Percentiles rank a stretch among this genome's conserved stretches.
Conservation (phyloP, 2,113 vertebrate species). For the Eubucco bourcierii region DNA sequence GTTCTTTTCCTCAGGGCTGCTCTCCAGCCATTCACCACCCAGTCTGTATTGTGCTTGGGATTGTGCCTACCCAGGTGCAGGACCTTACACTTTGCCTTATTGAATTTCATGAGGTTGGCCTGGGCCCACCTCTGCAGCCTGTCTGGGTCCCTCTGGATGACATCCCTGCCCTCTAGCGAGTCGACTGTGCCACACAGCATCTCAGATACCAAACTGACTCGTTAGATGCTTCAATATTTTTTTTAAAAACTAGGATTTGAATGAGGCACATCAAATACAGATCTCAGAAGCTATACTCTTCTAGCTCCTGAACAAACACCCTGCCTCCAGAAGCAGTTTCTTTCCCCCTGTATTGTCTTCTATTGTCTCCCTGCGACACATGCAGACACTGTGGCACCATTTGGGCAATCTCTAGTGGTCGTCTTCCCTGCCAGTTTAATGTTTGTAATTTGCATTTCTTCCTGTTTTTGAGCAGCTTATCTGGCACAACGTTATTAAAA, state of each 20-base stretch:
- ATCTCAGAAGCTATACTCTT: neutral
- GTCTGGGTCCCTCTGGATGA: too few species aligned
- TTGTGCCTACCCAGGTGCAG: too few species aligned
- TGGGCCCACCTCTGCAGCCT: too few species aligned
- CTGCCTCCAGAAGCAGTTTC: neutral
- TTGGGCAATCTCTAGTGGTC: neutral
- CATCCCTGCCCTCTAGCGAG: too few species aligned
- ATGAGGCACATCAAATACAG: neutral
- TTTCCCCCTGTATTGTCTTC: neutral
- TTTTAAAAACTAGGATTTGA: neutral
- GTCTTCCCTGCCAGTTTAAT: neutral
- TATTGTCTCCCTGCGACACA: neutral
- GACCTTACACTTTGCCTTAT: too few species aligned
- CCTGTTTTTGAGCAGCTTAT: constrained; percentile 52
- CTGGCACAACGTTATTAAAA: constrained; percentile 10
- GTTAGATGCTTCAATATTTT: neutral
- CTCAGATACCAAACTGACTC: neutral
- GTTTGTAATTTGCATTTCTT: constrained; percentile 37
- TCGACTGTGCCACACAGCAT: too few species aligned
- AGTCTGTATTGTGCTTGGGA: too few species aligned
- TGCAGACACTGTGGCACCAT: constrained; percentile 48
- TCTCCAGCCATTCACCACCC: too few species aligned
- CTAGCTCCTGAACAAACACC: neutral
- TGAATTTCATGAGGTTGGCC: too few species aligned
- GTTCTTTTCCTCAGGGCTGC: too few species aligned